Base-by-base conservation (phyloP, 2,797 vertebrate species). In the Enteromius treurensis region DNA sequence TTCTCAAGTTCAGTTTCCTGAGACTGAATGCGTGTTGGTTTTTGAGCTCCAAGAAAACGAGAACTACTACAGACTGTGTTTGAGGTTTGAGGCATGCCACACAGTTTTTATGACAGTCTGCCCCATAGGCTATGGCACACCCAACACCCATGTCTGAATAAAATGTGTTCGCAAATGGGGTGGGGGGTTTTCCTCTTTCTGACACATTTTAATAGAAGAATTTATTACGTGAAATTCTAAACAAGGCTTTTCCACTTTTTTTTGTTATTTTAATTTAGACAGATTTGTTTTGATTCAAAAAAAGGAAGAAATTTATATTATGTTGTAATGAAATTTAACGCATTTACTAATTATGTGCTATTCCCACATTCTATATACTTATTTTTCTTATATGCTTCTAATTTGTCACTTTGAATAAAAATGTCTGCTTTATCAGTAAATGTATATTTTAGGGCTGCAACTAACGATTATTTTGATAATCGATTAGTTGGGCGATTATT, bases 1-100 rank as follows among this genome's bases (percentile, higher is more conserved):
- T 70, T 79, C 55, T 81, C 70, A 77, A 47, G 71, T 87, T 71
- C 75, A 69, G 85, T 87, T 87, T 88, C 85, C 87, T 87, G 81
- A 21, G 32, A 80, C 37, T 42, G 17, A 47, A 55, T 62, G 64
- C 0, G 6, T 74, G 58, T 19, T 55, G 19, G 23, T 70, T 75
- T 68, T 69, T 60, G 45, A 73, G 74, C 73, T 68, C 75, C 55
- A 64, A 62, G 68, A 21, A 64, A 55, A 71, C 4, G 1, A 58
- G 47, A 14, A 45, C 6, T 42, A 53, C 55, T 49, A 49, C 64
- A 47, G 74, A 10, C 47, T 19, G 2, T 21, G 65, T 73, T 55
- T 47, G 32, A 70, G 73, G 62, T 70, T 58, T 45, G 73, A 84
- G 26, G 71, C 85, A 69, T 85, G 74, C 89, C 89, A 88, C 34